Conservation (phyloP, 1,140 invertebrate species). For the Ostrea denselamellosa region DNA sequence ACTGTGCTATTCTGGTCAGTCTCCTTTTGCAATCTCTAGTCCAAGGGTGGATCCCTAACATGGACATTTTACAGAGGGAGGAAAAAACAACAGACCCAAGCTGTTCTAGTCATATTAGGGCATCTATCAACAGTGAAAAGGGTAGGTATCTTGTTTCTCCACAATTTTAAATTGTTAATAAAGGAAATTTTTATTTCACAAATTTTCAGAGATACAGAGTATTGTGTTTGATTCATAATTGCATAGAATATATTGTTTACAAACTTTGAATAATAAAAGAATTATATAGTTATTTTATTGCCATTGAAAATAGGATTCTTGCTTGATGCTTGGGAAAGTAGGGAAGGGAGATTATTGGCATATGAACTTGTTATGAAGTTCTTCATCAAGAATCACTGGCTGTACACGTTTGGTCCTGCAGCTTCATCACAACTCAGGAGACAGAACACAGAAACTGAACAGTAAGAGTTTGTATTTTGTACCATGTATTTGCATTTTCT, state of each 20-base stretch:
- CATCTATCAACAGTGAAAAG: constrained; percentile 49
- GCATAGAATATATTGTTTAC: not conserved
- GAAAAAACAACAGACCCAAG: constrained; percentile 37
- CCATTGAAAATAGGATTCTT: constrained; percentile 36
- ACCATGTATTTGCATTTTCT: no score
- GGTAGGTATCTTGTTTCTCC: not conserved
- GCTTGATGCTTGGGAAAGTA: constrained; percentile 71
- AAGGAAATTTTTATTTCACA: not conserved
- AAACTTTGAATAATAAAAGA: not conserved
- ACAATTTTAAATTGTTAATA: not conserved
- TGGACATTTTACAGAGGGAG: constrained; percentile 41
- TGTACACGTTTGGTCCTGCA: constrained; percentile 73
- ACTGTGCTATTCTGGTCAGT: constrained; percentile 68
- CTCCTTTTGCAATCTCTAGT: constrained; percentile 66
- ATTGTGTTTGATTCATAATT: not conserved
- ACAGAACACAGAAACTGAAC: not conserved
- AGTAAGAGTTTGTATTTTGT: not conserved
- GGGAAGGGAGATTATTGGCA: constrained; percentile 73
- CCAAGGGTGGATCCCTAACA: constrained; percentile 66
- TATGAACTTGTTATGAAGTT: constrained; percentile 74
- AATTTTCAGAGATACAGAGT: no score
- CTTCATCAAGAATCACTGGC: constrained; percentile 74
- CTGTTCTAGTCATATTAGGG: not conserved
- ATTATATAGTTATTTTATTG: not conserved
- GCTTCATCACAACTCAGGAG: constrained; percentile 46